Evolutionary conservation across 2,888 invertebrate species (phyloP).

Genomic region (Trachelus troglodyta): DNA sequence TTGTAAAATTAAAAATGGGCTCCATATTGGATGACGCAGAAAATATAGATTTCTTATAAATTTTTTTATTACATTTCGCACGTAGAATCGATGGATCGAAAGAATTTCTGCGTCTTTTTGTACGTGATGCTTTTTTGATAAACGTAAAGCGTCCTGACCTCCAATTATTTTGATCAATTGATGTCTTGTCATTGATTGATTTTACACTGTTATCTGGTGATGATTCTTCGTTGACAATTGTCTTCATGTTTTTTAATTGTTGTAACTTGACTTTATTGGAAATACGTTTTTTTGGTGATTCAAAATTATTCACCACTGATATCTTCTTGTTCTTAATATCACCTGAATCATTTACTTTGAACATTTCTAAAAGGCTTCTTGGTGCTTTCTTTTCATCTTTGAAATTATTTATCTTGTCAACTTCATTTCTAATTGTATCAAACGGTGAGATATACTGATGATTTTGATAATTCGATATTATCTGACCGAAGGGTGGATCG

Average conservation of each 20-base stretch:
- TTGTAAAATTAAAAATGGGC: neutral
- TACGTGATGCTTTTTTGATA: neutral
- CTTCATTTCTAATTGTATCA: neutral
- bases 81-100: neutral
- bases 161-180: neutral
- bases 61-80: neutral
- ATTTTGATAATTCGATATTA: neutral
- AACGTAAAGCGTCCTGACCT: neutral
- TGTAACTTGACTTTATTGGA: neutral
- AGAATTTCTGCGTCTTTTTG: neutral
- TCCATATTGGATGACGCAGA: neutral
- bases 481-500: neutral
- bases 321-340: neutral
- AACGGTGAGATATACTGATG: neutral
- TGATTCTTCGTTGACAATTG: neutral
- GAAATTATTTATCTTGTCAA: neutral
- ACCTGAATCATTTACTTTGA: neutral
- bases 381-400: neutral
- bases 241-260: neutral
- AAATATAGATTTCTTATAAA: neutral
- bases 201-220: neutral
- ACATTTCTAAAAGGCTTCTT: neutral
- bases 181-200: neutral
- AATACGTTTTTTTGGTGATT: neutral
- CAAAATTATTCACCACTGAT: neutral